phyloP scores from a whole-genome alignment of 2,888 invertebrate species.

The Tuta absoluta region DNA sequence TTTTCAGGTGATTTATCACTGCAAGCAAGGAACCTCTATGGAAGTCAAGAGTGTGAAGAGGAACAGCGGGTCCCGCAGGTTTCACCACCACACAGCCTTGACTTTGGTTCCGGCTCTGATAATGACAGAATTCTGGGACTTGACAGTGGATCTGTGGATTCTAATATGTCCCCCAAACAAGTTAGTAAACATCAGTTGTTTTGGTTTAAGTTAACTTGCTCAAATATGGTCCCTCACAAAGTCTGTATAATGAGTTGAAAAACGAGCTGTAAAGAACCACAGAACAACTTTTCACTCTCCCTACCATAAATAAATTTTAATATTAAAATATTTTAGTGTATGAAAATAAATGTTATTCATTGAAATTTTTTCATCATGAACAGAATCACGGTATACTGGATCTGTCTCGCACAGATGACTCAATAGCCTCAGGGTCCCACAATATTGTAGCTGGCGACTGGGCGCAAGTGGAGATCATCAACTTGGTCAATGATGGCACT shows the following conservation, averaged over 20 bases:
- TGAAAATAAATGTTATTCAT: not conserved
- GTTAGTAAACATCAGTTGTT: not conserved
- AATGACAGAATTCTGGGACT: slow-evolving; percentile 93
- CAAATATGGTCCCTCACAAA: too few relatives aligned
- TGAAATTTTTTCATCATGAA: slow-evolving; percentile 26
- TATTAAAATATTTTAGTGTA: too few relatives aligned
- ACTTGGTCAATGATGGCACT: slow-evolving; percentile 98
- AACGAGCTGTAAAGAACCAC: too few relatives aligned
- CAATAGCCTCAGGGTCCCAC: slow-evolving; percentile 63
- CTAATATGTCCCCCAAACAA: slow-evolving; percentile 88
- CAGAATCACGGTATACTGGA: slow-evolving; percentile 84
- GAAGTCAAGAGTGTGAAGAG: slow-evolving; percentile 82
- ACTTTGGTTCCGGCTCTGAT: slow-evolving; percentile 86
- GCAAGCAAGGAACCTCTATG: slow-evolving; percentile 73
- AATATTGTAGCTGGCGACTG: slow-evolving; percentile 90
- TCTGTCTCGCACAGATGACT: slow-evolving; percentile 81
- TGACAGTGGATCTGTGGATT: slow-evolving; percentile 88
- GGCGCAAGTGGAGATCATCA: slow-evolving; percentile 98
- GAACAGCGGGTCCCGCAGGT: slow-evolving; percentile 91
- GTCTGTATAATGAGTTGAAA: too few relatives aligned
- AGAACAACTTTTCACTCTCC: too few relatives aligned
- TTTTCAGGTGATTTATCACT: slow-evolving; percentile 70
- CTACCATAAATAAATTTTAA: too few relatives aligned
- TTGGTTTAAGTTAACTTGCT: too few relatives aligned
- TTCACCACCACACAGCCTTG: slow-evolving; percentile 88